These are phyloP conservation scores for Drosophila paramelanica DNA, from an alignment of 2,888 invertebrate species.

Conservation along the genomic window DNA sequence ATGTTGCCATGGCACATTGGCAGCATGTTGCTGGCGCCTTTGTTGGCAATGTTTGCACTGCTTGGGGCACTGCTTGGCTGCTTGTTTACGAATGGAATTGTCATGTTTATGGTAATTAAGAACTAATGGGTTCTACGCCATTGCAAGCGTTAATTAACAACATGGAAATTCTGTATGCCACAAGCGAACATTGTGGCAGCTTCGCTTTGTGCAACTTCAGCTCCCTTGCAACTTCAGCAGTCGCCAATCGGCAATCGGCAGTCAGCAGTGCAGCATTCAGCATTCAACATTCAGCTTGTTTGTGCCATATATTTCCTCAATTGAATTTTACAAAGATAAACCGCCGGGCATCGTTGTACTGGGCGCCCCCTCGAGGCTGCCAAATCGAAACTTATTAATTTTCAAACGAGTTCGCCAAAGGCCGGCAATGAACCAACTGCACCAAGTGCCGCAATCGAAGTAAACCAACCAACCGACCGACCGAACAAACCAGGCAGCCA, in stretches of 20 bases:
- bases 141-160: constrained; percentile 76
- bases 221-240: constrained; percentile 6
- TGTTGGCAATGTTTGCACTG: constrained; percentile 30
- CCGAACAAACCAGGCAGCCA: constrained; percentile 25
- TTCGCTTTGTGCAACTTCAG: background rate
- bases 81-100: constrained; percentile 68
- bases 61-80: constrained; percentile 37
- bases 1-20: constrained; percentile 21
- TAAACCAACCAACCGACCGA: background rate
- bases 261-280: background rate
- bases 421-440: constrained; percentile 37
- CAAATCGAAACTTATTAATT: constrained; percentile 79
- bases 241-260: too few relatives aligned
- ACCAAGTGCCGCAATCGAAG: constrained; percentile 12
- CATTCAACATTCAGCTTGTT: constrained; percentile 10
- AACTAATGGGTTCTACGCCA: constrained; percentile 78
- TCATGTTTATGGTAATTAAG: constrained; percentile 80
- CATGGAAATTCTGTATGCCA: constrained; percentile 53
- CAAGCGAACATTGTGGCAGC: constrained; percentile 35
- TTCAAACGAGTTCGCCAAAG: constrained; percentile 69
- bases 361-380: constrained; percentile 44
- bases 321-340: constrained; percentile 62
- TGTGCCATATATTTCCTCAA: constrained; percentile 68
- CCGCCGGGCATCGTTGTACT: constrained; percentile 38
- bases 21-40: constrained; percentile 14